Base-by-base conservation (phyloP, 1,140 invertebrate species). In the Radopholus similis region DNA sequence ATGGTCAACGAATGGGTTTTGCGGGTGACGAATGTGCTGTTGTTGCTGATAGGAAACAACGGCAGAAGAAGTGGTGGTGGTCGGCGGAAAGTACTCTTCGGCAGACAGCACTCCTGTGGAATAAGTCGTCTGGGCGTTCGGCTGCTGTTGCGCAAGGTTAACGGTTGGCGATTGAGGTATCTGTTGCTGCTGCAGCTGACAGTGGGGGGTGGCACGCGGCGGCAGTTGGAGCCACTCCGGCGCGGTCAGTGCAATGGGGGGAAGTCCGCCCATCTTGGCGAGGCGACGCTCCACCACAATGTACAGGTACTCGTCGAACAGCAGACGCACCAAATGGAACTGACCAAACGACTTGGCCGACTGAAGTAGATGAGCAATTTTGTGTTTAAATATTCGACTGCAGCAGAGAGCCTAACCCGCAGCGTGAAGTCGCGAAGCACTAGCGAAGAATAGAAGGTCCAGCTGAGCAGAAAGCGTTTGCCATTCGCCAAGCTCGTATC, bases 381-480 rank as follows among this genome's bases (percentile, higher is more conserved):
- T n/a, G n/a, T n/a, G n/a, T n/a, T n/a, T n/a, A n/a, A n/a, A n/a
- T n/a, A n/a, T n/a, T n/a, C n/a, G n/a, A n/a, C n/a, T n/a, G n/a
- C n/a, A n/a, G n/a, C n/a, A n/a, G n/a, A n/a, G n/a, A n/a, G n/a
- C n/a, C n/a, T n/a, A n/a, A n/a, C n/a, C n/a, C 95, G 87, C 55
- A 96, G 85, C 40, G 93, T 97, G 59, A 97, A 86, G 85, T 97
- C 93, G 35, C 93, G 86, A 75, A 97, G 95, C 15, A 97, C 90
- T 89, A 95, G 92, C 30, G 93, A 95, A 85, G 92, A 95, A 81
- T 97, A 98, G 87, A 97, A 98, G 65, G 92, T 95, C 95, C 95
- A 98, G 85, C 97, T 95, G 37, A 97, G 88, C 64, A 98, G 86
- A 86, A 99, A 95, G 82, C 96, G 91, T 32, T 91, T 13, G 90